Base-by-base conservation (phyloP, 2,113 vertebrate genomes). In the Nanorana parkeri region DNA sequence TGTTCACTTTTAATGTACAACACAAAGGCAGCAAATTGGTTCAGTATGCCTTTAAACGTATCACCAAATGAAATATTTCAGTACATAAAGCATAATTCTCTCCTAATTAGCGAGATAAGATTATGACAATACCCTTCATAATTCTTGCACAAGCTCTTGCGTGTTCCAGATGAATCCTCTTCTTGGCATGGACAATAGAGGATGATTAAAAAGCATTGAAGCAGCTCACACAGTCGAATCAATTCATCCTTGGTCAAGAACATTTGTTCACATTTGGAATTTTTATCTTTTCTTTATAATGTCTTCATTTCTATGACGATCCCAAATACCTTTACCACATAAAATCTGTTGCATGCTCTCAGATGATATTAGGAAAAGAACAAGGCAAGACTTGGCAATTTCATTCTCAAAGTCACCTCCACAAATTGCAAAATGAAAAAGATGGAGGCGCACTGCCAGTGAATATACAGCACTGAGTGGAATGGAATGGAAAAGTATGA, bases 161-260 rank as follows among this genome's bases (percentile, higher is more conserved):
- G 5, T 41, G 51, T 65, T 81, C 72, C 32, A 56, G 60, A 61
- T 23, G 47, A 75, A 67, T 32, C 16, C 17, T 17, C 16, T 55
- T 75, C 75, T 79, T 75, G 71, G 61, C 80, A 56, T 19, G 80
- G 52, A 81, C 80, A 81, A 81, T 74, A 55, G 69, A 64, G 52
- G 4, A 29, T 81, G 80, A 81, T 81, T 81, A 81, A 81, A 75
- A 73, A 19, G 80, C 80, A 81, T 55, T 75, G 60, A 74, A 81
- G 80, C 80, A 75, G 68, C 61, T 81, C 69, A 74, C 66, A 54
- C 60, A 55, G 69, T 80, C 61, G 36, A 74, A 73, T 66, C 69
- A 21, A 56, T 56, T 74, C 69, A 67, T 73, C 55, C 29, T 81
- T 28, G 24, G 74, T 54, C 60, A 56, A n/a, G 69, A 66, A 36